Percentiles rank a stretch among this genome's conserved stretches.
Conservation (phyloP, 2,797 vertebrate species). For the Megaceryle alcyon region DNA sequence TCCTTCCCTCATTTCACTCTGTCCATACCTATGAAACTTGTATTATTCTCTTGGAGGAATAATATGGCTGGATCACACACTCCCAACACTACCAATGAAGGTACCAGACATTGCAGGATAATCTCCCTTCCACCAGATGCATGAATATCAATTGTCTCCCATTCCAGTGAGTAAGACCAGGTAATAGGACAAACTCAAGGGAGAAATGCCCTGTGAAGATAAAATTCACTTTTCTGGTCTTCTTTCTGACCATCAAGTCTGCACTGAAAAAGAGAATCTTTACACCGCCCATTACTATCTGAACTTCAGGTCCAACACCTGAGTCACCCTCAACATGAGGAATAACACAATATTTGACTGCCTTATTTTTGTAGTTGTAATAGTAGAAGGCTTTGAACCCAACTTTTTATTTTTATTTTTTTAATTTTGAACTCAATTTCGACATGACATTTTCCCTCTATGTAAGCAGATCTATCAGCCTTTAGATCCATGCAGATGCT, state of each 20-base stretch:
- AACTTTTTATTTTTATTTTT: background rate
- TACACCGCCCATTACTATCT: background rate
- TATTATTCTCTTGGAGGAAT: background rate
- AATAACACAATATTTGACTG: background rate
- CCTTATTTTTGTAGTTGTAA: background rate
- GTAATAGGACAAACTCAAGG: background rate
- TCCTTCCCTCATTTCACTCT: background rate
- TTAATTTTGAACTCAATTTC: background rate
- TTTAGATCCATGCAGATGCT: background rate
- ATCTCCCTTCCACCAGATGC: background rate
- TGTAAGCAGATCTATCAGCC: background rate
- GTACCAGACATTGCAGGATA: background rate
- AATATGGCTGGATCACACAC: background rate
- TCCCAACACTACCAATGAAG: background rate
- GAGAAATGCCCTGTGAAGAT: background rate
- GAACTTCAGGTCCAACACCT: background rate
- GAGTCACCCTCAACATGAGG: accelerated
- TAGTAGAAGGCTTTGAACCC: background rate
- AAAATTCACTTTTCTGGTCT: background rate
- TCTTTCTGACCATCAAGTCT: background rate
- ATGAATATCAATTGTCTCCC: background rate
- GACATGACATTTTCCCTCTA: background rate
- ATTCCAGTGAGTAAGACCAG: background rate
- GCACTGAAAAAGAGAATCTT: background rate
- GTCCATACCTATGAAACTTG: background rate